Conservation (phyloP, 2,888 invertebrate genomes). For the Drosophila austrosaltans region DNA sequence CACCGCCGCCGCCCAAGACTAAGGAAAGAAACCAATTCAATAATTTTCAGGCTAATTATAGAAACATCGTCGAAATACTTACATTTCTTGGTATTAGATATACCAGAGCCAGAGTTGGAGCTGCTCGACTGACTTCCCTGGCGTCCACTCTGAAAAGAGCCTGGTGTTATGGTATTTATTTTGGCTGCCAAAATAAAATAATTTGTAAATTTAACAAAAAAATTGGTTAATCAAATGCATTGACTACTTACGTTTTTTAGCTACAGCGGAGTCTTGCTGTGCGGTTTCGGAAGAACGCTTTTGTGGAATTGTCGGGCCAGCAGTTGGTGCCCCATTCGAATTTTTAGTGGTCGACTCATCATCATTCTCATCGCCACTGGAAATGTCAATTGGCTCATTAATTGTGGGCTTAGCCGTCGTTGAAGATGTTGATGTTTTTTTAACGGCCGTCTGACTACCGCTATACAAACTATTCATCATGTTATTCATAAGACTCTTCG, state of each 20-base stretch:
- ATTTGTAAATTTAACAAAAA: neutral
- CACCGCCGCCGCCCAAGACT: constrained; percentile 31
- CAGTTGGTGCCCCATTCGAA: constrained; percentile 46
- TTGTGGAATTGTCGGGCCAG: neutral
- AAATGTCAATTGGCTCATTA: constrained; percentile 90
- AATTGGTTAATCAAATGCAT: neutral
- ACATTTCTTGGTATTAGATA: constrained; percentile 43
- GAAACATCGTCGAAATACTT: constrained; percentile 12
- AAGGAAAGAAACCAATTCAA: neutral
- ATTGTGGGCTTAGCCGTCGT: constrained; percentile 40
- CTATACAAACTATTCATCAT: constrained; percentile 84
- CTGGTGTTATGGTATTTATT: constrained; percentile 2
- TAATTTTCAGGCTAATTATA: too few relatives aligned
- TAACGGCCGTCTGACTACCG: neutral
- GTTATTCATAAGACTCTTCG: constrained; percentile 78
- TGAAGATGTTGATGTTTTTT: constrained; percentile 6
- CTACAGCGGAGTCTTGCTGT: constrained; percentile 27
- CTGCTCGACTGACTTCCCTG: constrained; percentile 26
- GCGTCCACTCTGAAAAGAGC: constrained; percentile 16
- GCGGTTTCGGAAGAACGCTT: neutral
- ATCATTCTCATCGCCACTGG: constrained; percentile 89
- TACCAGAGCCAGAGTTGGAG: constrained; percentile 15
- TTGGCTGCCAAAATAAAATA: constrained; percentile 29
- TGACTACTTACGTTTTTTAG: constrained; percentile 57
- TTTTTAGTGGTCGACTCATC: constrained; percentile 78